Conservation (phyloP, 2,113 vertebrate species). For the Xenopus tropicalis region DNA sequence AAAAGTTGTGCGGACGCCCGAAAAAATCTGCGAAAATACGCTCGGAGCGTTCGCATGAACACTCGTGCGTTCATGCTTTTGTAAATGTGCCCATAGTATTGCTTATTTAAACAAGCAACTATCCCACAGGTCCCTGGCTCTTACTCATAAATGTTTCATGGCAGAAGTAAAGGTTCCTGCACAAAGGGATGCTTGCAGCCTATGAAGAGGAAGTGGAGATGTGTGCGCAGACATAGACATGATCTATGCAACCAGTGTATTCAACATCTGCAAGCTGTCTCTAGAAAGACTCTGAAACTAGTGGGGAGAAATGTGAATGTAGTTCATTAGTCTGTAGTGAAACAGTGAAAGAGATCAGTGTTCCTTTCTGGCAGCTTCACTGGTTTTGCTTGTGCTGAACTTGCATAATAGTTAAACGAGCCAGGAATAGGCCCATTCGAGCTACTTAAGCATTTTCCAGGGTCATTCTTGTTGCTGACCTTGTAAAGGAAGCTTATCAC, state of each 20-base stretch:
- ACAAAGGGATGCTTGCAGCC: neutral
- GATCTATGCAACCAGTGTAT: neutral
- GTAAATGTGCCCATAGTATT: too few relatives aligned
- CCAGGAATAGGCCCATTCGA: constrained; percentile 20
- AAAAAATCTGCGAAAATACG: too few relatives aligned
- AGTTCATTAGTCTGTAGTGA: constrained; percentile 21
- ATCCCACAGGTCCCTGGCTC: too few relatives aligned
- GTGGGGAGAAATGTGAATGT: constrained; percentile 12
- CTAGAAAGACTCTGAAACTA: constrained; percentile 10
- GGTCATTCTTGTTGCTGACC: constrained; percentile 7
- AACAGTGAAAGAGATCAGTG: constrained; percentile 19
- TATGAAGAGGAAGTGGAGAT: constrained; percentile 26
- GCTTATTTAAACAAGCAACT: too few relatives aligned
- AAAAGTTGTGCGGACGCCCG: too few relatives aligned
- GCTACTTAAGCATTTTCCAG: neutral
- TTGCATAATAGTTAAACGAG: constrained; percentile 19
- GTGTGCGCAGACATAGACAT: neutral
- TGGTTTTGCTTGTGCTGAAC: constrained; percentile 25
- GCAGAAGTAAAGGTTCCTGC: neutral
- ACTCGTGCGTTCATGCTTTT: too few relatives aligned
- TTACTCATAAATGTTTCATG: too few relatives aligned
- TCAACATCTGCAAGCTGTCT: constrained; percentile 25
- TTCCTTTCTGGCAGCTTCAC: constrained; percentile 10
- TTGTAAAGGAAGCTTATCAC: neutral
- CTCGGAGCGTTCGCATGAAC: too few relatives aligned